Conservation (phyloP, 2,797 vertebrate genomes). For the Coilia nasus region DNA sequence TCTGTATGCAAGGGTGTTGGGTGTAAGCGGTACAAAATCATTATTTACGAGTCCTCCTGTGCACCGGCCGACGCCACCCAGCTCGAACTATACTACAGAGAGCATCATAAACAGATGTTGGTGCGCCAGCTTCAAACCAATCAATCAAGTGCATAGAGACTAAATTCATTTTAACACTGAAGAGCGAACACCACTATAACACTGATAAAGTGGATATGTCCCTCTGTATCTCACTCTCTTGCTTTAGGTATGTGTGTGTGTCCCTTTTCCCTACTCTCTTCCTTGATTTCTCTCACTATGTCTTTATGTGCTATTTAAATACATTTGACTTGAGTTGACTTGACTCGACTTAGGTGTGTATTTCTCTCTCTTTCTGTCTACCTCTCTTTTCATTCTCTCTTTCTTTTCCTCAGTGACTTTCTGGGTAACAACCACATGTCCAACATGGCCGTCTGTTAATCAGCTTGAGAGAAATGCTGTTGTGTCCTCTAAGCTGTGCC, state of each 20-base stretch:
- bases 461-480: slow-evolving; percentile 67
- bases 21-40: slow-evolving; percentile 13
- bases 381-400: neutral
- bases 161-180: neutral
- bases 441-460: slow-evolving; percentile 66
- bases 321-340: too few relatives aligned
- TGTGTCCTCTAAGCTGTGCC: slow-evolving; percentile 61
- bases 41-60: slow-evolving; percentile 15
- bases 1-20: slow-evolving; percentile 15
- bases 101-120: slow-evolving; percentile 21
- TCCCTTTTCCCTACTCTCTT: neutral
- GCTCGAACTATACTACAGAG: neutral
- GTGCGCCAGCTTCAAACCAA: neutral
- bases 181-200: neutral
- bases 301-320: too few relatives aligned
- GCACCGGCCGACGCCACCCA: neutral
- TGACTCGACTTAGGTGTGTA: too few relatives aligned
- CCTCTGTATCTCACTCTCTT: neutral
- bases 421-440: slow-evolving; percentile 15
- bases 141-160: slow-evolving; percentile 7
- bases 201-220: neutral
- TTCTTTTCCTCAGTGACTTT: neutral
- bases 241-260: neutral
- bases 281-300: neutral
- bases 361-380: neutral